Base-by-base conservation (phyloP, 2,797 vertebrate genomes). In the Apogon talboti region DNA sequence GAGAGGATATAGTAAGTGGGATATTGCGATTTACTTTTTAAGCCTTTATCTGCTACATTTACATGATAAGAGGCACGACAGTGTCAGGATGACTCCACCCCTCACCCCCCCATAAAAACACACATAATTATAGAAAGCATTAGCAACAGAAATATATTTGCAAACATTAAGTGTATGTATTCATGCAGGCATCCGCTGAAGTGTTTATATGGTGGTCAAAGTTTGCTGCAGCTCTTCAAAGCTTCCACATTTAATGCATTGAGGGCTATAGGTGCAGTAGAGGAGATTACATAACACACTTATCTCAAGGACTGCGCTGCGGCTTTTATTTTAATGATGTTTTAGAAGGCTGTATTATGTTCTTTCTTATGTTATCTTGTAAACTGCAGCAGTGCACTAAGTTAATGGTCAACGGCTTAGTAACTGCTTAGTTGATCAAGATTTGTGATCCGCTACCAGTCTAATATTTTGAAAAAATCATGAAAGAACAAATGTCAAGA, bases 251-350 rank as follows among this genome's bases (percentile, higher is more conserved):
- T 76, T 58, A 81, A 85, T 84, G 68, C 66, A 83, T 74, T 56
- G 65, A 16, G 11, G 59, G 67, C 76, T 72, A 55, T 13, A 49
- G 60, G 68, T 37, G 56, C 55, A 64, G 54, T 19, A 71, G 71
- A 77, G 58, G 57, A 54, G 66, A 70, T 88, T 84, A 78, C 38
- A 75, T 83, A 89, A 90, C 16, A 76, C 76, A 85, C 84, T 86
- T 74, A 61, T 58, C 75, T 74, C 41, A 69, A 78, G 66, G 51
- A 80, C 61, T 65, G 52, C 24, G 46, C 57, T 18, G 58, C 28
- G 73, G 71, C 63, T 60, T 76, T 63, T 70, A 68, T 75, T 86
- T 86, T 63, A 16, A 60, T 52, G 51, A 43, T 50, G 44, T 54
- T 86, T 74, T 57, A 56, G 45, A 71, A 57, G 28, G 58, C 52